Evolutionary conservation across 2,113 vertebrate genomes (phyloP).

Genomic region (Trichechus manatus): DNA sequence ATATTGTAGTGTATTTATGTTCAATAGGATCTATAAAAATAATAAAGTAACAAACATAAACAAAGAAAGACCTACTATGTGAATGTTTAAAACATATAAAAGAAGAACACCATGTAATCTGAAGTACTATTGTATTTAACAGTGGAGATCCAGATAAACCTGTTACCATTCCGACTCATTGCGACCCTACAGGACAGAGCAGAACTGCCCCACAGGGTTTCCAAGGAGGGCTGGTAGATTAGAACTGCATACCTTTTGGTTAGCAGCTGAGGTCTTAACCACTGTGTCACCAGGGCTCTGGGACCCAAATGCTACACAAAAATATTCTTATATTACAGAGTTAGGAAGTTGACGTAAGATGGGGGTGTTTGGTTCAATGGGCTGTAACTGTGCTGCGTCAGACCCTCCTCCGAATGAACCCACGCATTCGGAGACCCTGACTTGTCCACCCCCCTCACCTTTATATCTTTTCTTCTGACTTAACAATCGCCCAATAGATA

Average conservation of each 20-base stretch:
- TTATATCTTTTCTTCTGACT: neutral
- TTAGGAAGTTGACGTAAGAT: neutral
- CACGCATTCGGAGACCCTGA: neutral
- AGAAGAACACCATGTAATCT: neutral
- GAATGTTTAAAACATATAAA: slow-evolving; percentile 27
- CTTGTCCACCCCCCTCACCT: neutral
- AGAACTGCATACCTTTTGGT: too few species aligned
- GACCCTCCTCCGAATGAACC: neutral
- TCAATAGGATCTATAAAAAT: neutral
- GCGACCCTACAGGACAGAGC: too few species aligned
- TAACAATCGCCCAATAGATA: neutral
- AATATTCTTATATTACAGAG: neutral
- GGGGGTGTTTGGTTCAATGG: neutral
- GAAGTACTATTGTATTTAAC: slow-evolving; percentile 25
- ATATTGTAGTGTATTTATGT: neutral
- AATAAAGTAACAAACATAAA: slow-evolving; percentile 15
- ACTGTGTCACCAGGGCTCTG: neutral
- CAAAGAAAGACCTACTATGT: neutral
- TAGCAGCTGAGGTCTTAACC: too few species aligned
- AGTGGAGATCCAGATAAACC: neutral
- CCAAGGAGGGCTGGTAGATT: too few species aligned
- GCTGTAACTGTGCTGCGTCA: neutral
- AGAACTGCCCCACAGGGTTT: too few species aligned
- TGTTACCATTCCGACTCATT: too few species aligned
- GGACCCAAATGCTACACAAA: neutral